Evolutionary conservation across 2,797 vertebrate species (phyloP).

Genomic region (Tamandua tetradactyla): DNA sequence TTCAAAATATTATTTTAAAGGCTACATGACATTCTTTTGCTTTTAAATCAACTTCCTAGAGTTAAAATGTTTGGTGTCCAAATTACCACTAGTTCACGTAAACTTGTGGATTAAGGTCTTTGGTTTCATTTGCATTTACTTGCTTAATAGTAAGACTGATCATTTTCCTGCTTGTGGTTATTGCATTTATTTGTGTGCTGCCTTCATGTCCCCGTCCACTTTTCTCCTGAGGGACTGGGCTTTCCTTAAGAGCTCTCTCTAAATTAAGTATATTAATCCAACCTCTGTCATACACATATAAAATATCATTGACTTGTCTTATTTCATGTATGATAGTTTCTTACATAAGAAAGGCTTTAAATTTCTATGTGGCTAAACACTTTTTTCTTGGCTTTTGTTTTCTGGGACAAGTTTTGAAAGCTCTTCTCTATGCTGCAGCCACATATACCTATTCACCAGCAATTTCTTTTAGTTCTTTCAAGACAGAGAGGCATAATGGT

Average conservation of each 20-base stretch:
- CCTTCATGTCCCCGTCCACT: background rate
- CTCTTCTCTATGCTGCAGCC: background rate
- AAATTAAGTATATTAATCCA: background rate
- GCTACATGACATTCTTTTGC: background rate
- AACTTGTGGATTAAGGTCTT: background rate
- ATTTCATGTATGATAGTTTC: background rate
- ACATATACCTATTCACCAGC: background rate
- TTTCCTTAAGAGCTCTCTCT: background rate
- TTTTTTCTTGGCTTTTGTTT: constrained; percentile 24
- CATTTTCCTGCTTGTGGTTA: background rate
- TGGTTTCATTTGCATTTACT: constrained; percentile 10
- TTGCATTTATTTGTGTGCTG: background rate
- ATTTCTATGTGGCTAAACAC: background rate
- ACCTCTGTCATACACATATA: background rate
- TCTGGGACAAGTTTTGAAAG: background rate
- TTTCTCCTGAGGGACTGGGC: background rate
- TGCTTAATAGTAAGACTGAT: background rate
- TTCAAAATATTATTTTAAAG: constrained; percentile 21
- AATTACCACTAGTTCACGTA: background rate
- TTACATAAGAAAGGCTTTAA: background rate
- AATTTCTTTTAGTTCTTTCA: background rate
- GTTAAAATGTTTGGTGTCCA: background rate
- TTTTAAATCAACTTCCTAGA: background rate
- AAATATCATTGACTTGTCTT: background rate
- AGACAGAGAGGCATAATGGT: background rate